A percentile compares a stretch with the other conserved stretches of the same genome.
Evolutionary conservation across 2,888 invertebrate species (phyloP).

Genomic region (Pelosia muscerda): DNA sequence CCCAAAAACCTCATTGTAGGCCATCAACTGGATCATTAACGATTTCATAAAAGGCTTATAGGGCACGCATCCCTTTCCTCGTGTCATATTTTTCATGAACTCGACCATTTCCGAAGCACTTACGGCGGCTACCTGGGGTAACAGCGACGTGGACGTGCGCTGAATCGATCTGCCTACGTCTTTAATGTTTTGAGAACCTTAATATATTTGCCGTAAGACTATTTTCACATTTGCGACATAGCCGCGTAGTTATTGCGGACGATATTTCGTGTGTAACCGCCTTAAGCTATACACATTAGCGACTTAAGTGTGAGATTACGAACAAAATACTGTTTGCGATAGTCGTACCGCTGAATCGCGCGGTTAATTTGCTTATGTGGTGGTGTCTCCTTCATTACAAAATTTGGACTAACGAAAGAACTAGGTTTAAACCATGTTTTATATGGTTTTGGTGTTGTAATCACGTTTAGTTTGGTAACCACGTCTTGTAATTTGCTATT

Average conservation of each 20-base stretch:
- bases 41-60: conserved; percentile 83
- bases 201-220: conserved; percentile 27
- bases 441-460: neutral
- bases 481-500: too few relatives aligned
- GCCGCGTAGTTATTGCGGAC: conserved; percentile 22
- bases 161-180: conserved; percentile 44
- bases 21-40: conserved; percentile 80
- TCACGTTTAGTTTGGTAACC: too few relatives aligned
- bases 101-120: conserved; percentile 75
- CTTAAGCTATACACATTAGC: conserved; percentile 27
- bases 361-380: conserved; percentile 25
- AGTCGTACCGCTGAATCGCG: conserved; percentile 19
- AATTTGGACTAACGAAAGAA: neutral
- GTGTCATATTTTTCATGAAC: conserved; percentile 79
- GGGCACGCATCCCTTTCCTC: conserved; percentile 73
- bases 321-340: conserved; percentile 27
- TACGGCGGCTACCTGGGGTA: conserved; percentile 60
- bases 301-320: conserved; percentile 24
- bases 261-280: conserved; percentile 28
- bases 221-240: conserved; percentile 26
- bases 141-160: conserved; percentile 43
- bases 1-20: conserved; percentile 64
- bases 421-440: neutral
- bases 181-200: conserved; percentile 31
- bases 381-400: neutral